These are phyloP conservation scores for Caenorhabditis macrosperma DNA, from an alignment of 2,888 invertebrate genomes.

Conservation along the genomic window DNA sequence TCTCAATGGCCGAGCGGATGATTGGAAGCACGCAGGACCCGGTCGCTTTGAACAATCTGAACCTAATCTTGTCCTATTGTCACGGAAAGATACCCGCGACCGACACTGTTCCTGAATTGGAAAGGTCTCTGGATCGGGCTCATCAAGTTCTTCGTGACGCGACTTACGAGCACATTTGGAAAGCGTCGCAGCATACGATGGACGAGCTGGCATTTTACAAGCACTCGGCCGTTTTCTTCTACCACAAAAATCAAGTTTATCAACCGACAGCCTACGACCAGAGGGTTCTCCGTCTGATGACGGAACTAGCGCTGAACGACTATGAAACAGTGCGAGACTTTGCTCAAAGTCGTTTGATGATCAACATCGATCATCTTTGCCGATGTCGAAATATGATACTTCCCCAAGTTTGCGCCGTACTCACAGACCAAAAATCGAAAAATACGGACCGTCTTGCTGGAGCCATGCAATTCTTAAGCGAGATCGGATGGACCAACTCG, in stretches of 20 bases:
- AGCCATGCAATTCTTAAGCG: constrained; percentile 7
- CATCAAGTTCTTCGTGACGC: constrained; percentile 13
- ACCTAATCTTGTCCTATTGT: neutral
- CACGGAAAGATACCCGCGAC: neutral
- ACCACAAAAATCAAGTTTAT: constrained; percentile 1
- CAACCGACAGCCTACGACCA: constrained; percentile 23
- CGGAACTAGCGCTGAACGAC: constrained; percentile 37
- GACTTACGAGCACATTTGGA: neutral
- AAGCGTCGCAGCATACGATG: constrained; percentile 36
- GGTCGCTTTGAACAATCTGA: neutral
- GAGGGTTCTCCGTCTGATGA: constrained; percentile 15
- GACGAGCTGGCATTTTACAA: constrained; percentile 18
- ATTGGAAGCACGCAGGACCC: constrained; percentile 14
- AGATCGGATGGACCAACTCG: neutral
- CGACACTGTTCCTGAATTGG: neutral
- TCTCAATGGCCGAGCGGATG: constrained; percentile 20
- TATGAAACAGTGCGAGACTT: constrained; percentile 16
- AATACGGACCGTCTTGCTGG: constrained; percentile 27
- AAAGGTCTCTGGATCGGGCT: neutral
- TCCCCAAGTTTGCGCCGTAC: constrained; percentile 17
- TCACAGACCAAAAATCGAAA: neutral
- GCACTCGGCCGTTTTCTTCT: neutral
- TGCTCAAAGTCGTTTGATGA: neutral
- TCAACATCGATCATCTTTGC: neutral
- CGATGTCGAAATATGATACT: constrained; percentile 31